Evolutionary conservation across 2,888 invertebrate species (phyloP), one percentile per base, ranked within the genome.

Genomic region (Acrocyrtus sp.): DNA sequence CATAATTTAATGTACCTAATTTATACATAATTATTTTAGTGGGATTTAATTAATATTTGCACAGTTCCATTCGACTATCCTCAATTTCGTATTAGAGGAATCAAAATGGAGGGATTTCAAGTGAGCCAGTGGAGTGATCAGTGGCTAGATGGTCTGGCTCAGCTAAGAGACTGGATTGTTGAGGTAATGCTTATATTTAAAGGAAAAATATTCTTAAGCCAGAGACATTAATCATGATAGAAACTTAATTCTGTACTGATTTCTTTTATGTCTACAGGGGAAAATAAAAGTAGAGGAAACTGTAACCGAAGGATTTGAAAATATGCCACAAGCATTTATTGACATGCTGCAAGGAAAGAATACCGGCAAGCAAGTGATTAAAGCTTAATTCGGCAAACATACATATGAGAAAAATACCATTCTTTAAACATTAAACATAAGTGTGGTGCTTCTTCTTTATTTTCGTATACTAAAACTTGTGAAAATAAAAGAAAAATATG

Each of bases 231-330:
- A n/a, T n/a, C n/a, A n/a, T n/a, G n/a, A n/a, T n/a, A n/a, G n/a
- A n/a, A n/a, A n/a, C n/a, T n/a, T n/a, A n/a, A n/a, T n/a, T n/a
- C n/a, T n/a, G n/a, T n/a, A n/a, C n/a, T n/a, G n/a, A n/a, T n/a
- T n/a, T n/a, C n/a, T n/a, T n/a, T n/a, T n/a, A n/a, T n/a, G 12
- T 34, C 12, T 34, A 8, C 34, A 86, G 85, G 92, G 91, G 41
- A 92, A 91, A 84, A 81, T 93, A 10, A 88, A 89, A 81, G 89
- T 89, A 82, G 85, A 85, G 75, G 92, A 93, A 83, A 90, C 91
- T 48, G 83, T 90, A 1, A 90, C 90, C 1, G 85, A 89, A 70
- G 92, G 92, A 1, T 92, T 92, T 83, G 90, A 91, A 76, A 91
- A 91, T 80, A 89, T 90, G 88, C 90, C 90, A 1, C 86, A 89